phyloP scores from a whole-genome alignment of 2,888 invertebrate genomes.

The Tholera decimalis region DNA sequence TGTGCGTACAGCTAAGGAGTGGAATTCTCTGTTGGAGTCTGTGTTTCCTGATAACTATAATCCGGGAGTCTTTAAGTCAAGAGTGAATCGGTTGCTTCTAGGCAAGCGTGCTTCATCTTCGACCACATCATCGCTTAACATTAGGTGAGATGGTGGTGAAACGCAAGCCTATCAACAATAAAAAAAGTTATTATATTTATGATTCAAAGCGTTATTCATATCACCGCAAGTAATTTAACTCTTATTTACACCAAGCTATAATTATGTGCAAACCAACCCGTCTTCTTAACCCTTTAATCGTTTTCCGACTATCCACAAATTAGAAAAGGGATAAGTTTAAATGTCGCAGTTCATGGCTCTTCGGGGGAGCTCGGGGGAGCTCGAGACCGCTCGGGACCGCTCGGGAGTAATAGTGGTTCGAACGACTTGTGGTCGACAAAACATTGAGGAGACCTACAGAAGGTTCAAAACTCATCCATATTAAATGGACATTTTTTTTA shows the following conservation, averaged over 20 bases:
- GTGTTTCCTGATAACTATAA: too few species aligned
- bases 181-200: too few species aligned
- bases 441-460: constrained; percentile 4
- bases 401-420: constrained; percentile 20
- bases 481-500: too few species aligned
- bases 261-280: not conserved
- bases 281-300: constrained; percentile 27
- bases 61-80: too few species aligned
- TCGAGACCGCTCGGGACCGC: not conserved
- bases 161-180: not conserved
- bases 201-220: too few species aligned
- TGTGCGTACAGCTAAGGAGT: too few species aligned
- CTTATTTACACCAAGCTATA: constrained; percentile 5
- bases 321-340: constrained; percentile 46
- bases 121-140: too few species aligned
- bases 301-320: constrained; percentile 30
- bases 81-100: too few species aligned
- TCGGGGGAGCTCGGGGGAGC: constrained; percentile 7
- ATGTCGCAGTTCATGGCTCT: constrained; percentile 25
- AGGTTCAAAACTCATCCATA: not conserved
- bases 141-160: too few species aligned
- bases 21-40: too few species aligned
- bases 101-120: too few species aligned
- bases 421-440: not conserved
- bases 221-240: not conserved